Conservation (phyloP, 2,797 vertebrate genomes). For the Ataeniobius toweri region DNA sequence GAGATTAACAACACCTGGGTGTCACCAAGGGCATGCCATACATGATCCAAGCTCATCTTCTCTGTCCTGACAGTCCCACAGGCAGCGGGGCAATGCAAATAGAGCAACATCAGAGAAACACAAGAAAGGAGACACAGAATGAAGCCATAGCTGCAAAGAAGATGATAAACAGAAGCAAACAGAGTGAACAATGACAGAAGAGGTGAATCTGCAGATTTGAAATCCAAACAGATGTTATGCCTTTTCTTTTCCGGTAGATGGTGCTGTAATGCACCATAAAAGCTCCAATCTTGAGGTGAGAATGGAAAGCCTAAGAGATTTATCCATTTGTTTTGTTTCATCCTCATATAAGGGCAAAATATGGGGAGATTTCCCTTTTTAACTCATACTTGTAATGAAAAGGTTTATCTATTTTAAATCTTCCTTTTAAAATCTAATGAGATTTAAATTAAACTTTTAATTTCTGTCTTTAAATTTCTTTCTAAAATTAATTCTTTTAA, state of each 20-base stretch:
- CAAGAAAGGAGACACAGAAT: conserved; percentile 38
- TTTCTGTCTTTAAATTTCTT: not conserved
- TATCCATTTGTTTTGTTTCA: not conserved
- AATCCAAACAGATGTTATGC: conserved; percentile 14
- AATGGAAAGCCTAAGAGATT: not conserved
- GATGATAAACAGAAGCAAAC: conserved; percentile 29
- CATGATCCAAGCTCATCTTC: conserved; percentile 70
- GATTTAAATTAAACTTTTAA: not conserved
- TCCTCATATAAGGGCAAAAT: not conserved
- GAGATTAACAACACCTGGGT: conserved; percentile 68
- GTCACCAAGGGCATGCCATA: conserved; percentile 77
- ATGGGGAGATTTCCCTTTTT: not conserved
- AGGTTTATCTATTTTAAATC: not conserved
- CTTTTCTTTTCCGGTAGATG: conserved; percentile 54
- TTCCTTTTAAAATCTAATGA: not conserved
- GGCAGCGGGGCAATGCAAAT: conserved; percentile 36
- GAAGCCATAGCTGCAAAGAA: conserved; percentile 30
- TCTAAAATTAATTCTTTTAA: not conserved
- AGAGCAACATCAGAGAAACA: conserved; percentile 32
- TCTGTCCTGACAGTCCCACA: conserved; percentile 61
- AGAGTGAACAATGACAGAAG: conserved; percentile 19
- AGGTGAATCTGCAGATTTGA: not conserved
- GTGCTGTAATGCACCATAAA: conserved; percentile 42
- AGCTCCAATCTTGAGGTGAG: too few relatives aligned
- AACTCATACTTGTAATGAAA: not conserved